phyloP scores from a whole-genome alignment of 2,113 vertebrate species.

The Rhynchomys soricoides region DNA sequence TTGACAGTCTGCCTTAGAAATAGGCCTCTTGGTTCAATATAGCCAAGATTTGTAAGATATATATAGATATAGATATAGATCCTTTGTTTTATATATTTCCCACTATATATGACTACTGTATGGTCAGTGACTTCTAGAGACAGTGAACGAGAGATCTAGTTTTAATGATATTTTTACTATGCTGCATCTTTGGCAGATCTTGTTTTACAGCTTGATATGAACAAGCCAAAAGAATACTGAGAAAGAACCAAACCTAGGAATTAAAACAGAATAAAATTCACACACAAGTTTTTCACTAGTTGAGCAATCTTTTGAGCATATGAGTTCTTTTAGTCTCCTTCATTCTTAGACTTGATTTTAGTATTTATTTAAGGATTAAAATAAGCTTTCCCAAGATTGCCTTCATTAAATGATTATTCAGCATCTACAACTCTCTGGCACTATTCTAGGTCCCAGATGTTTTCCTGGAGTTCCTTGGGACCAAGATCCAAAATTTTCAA shows the following conservation, averaged over 20 bases:
- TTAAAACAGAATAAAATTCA: constrained; percentile 22
- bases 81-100: constrained; percentile 18
- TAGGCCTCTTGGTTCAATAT: background rate
- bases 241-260: constrained; percentile 4
- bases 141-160: background rate
- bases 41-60: too few species aligned
- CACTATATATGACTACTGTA: background rate
- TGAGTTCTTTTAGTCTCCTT: background rate
- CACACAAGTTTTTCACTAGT: constrained; percentile 4
- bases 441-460: constrained; percentile 38
- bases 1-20: constrained; percentile 31
- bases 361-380: constrained; percentile 54
- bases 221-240: constrained; percentile 57
- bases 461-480: constrained; percentile 55
- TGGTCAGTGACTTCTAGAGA: constrained; percentile 15
- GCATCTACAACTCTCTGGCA: constrained; percentile 35
- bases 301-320: constrained; percentile 30
- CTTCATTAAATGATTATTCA: constrained; percentile 67
- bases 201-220: constrained; percentile 35
- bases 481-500: constrained; percentile 48
- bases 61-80: too few species aligned
- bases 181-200: constrained; percentile 2
- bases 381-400: constrained; percentile 25
- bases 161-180: constrained; percentile 33
- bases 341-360: constrained; percentile 46